Evolutionary conservation across 2,797 vertebrate species (phyloP), one percentile per base, ranked within the genome.

Genomic region (Petrocephalus schoutedeni): DNA sequence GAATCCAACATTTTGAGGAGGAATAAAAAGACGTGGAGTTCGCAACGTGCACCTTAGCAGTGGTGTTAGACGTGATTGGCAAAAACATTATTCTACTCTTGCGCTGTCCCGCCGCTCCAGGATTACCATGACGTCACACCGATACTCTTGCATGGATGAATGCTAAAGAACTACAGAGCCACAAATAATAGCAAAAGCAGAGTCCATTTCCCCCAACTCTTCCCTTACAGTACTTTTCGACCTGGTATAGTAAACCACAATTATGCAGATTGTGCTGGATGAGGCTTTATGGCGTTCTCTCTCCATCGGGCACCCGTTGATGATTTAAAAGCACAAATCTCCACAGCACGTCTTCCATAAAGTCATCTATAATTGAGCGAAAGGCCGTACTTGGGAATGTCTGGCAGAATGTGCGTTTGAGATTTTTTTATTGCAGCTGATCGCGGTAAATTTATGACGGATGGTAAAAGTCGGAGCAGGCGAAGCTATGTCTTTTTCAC

Each of bases 51-150:
- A 95, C 93, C 95, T 95, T 93, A 94, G 94, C 92, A 90, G 93
- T 93, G 90, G 93, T 92, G 92, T 92, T 93, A 92, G 93, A 95
- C 93, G 93, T 96, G 96, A 96, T 97, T 97, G 97, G 95, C 96
- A 96, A 96, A 95, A 92, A 94, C 95, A 95, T 95, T 94, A 95
- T 94, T 96, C 95, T 93, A 94, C 95, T 95, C 94, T 92, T 92
- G 93, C 95, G 93, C 95, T 95, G 95, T 94, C 95, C 96, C 94
- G 95, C 95, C 95, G 95, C 95, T 96, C 93, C 94, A 96, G 97
- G 97, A 97, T 97, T 97, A 97, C 96, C 94, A 95, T 98, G 98
- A 99, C 97, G 98, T 99, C 97, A 99, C 96, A 92, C 92, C 94
- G 96, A 96, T 96, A 96, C 96, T 96, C 96, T 95, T 96, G 97